A percentile compares a stretch with the other conserved stretches of the same genome.
Evolutionary conservation across 1,140 invertebrate genomes (phyloP).

Genomic region (Branchinecta lynchi): DNA sequence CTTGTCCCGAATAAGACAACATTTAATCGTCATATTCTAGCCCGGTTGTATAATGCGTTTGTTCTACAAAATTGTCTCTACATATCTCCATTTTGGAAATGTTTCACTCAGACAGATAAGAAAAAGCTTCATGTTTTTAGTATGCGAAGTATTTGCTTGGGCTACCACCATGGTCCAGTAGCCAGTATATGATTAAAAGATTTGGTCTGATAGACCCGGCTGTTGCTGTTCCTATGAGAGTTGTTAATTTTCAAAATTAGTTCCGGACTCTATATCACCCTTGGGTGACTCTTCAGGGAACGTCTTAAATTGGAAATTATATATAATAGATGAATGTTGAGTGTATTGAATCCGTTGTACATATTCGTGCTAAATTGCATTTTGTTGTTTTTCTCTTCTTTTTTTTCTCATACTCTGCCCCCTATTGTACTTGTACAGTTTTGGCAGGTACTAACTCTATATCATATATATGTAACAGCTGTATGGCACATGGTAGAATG

Average conservation of each 20-base stretch:
- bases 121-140: slow-evolving; percentile 2
- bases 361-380: too few species aligned
- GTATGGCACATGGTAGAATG: too few species aligned
- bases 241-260: slow-evolving; percentile 3
- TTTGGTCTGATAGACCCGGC: not conserved
- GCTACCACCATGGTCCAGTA: too few species aligned
- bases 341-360: too few species aligned
- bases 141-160: slow-evolving; percentile 1
- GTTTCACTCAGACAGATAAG: slow-evolving; percentile 9
- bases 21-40: slow-evolving; percentile 7
- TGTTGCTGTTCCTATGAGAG: slow-evolving; percentile 8
- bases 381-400: too few species aligned
- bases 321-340: too few species aligned
- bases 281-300: slow-evolving; percentile 1
- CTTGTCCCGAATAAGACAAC: not conserved
- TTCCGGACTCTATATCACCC: slow-evolving; percentile 5
- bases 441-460: too few species aligned
- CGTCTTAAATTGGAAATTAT: not conserved
- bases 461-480: too few species aligned
- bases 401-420: too few species aligned
- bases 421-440: too few species aligned
- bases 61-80: not conserved
- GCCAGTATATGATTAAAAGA: slow-evolving; percentile 6
- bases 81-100: slow-evolving; percentile 9
- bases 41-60: slow-evolving; percentile 5